phyloP scores from a whole-genome alignment of 2,888 invertebrate species.

The Amphipoea lucens region DNA sequence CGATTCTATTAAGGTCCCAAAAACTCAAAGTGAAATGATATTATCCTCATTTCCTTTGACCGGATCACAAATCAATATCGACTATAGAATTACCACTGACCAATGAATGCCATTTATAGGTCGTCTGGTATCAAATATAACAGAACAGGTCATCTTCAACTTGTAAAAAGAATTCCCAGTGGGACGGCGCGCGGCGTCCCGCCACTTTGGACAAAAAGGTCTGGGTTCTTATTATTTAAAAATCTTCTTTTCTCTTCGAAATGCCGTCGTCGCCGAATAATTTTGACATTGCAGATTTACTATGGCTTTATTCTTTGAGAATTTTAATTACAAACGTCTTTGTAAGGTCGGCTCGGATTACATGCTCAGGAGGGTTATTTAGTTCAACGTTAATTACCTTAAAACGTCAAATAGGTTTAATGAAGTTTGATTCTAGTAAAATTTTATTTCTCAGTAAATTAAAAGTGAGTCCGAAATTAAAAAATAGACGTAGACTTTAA shows the following conservation, averaged over 20 bases:
- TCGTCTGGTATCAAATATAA: slow-evolving; percentile 59
- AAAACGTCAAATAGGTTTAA: slow-evolving; percentile 44
- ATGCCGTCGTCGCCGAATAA: slow-evolving; percentile 48
- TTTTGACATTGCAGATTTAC: slow-evolving; percentile 68
- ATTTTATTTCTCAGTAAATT: slow-evolving; percentile 23
- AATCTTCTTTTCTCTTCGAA: slow-evolving; percentile 53
- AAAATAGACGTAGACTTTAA: slow-evolving; percentile 8
- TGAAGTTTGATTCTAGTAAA: slow-evolving; percentile 26
- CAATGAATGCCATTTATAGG: slow-evolving; percentile 42
- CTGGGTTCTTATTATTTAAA: slow-evolving; percentile 59
- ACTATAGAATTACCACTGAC: slow-evolving; percentile 21
- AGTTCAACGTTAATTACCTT: slow-evolving; percentile 54
- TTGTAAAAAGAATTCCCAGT: slow-evolving; percentile 57
- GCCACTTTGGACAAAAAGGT: slow-evolving; percentile 56
- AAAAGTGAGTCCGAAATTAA: slow-evolving; percentile 10
- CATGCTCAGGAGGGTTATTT: slow-evolving; percentile 52
- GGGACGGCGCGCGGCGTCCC: slow-evolving; percentile 19
- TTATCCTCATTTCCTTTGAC: slow-evolving; percentile 9
- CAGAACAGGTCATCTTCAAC: slow-evolving; percentile 57
- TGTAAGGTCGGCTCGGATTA: slow-evolving; percentile 59
- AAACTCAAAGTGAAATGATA: background rate
- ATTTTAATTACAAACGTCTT: slow-evolving; percentile 68
- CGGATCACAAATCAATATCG: slow-evolving; percentile 36
- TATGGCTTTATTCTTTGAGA: slow-evolving; percentile 60
- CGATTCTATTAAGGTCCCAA: background rate